Evolutionary conservation across 1,140 invertebrate genomes (phyloP).

Genomic region (Listronotus bonariensis): DNA sequence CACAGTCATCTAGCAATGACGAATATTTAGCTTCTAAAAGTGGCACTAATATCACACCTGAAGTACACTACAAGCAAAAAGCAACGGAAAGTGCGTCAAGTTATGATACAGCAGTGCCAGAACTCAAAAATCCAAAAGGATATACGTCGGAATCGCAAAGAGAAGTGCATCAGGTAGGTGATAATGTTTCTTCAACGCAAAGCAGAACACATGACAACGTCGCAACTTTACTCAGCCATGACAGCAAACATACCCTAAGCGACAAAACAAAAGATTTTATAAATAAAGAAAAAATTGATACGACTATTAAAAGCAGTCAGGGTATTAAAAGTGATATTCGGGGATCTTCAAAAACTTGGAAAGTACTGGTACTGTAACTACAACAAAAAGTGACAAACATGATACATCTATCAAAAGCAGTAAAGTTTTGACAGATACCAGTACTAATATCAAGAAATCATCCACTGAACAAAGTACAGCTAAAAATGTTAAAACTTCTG

Average conservation of each 20-base stretch:
- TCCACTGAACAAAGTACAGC: slow-evolving; percentile 4
- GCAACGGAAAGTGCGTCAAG: slow-evolving; percentile 59
- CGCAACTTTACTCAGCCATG: slow-evolving; percentile 13
- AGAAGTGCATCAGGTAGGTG: slow-evolving; percentile 50
- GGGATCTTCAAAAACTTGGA: too few species aligned
- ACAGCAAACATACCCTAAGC: slow-evolving; percentile 25
- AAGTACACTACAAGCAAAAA: slow-evolving; percentile 61
- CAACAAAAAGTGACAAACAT: background rate
- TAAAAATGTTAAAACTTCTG: slow-evolving; percentile 16
- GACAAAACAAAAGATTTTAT: slow-evolving; percentile 32
- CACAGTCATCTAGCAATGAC: slow-evolving; percentile 57
- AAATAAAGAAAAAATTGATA: slow-evolving; percentile 30
- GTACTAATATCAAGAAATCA: slow-evolving; percentile 8
- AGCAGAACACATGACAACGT: slow-evolving; percentile 23
- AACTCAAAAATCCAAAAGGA: slow-evolving; percentile 48
- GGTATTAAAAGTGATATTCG: background rate
- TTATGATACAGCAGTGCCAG: slow-evolving; percentile 62
- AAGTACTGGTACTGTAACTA: too few species aligned
- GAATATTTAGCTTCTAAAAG: slow-evolving; percentile 58
- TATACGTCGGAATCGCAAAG: slow-evolving; percentile 40
- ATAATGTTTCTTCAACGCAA: slow-evolving; percentile 36
- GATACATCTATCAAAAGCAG: slow-evolving; percentile 13
- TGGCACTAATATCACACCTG: slow-evolving; percentile 60
- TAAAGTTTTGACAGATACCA: slow-evolving; percentile 13
- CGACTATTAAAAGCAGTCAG: slow-evolving; percentile 15